Conservation (phyloP, 1,140 invertebrate species). For the Megathymus violae region DNA sequence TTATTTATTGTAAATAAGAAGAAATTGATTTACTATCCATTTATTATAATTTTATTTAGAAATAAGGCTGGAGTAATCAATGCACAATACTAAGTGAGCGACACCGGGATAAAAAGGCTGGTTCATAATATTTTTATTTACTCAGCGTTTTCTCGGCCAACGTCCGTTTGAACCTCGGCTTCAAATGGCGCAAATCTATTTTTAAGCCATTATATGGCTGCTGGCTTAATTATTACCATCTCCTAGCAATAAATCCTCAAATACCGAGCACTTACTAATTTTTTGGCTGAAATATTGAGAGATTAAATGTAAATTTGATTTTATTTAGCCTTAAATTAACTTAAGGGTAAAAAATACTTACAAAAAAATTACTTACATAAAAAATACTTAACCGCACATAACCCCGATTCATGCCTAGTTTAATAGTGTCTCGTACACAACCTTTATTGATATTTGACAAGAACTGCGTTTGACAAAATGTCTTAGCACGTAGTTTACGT, state of each 20-base stretch:
- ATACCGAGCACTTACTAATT: conserved; percentile 2
- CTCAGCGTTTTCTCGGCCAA: conserved; percentile 24
- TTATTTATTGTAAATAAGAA: no score
- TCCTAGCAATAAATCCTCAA: conserved; percentile 17
- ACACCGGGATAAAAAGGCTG: conserved; percentile 15
- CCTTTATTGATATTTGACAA: no score
- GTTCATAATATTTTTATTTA: conserved; percentile 27
- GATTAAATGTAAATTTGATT: no score
- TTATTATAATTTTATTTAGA: not conserved
- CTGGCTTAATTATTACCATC: conserved; percentile 32
- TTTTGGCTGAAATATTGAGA: not conserved
- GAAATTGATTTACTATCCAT: no score
- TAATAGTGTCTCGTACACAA: no score
- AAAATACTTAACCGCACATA: no score
- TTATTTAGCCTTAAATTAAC: not conserved
- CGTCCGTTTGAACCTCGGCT: conserved; percentile 21
- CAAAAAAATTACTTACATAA: no score
- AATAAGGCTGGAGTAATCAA: conserved; percentile 9
- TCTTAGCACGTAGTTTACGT: no score
- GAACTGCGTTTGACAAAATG: no score
- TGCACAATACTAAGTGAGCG: conserved; percentile 10
- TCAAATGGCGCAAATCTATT: conserved; percentile 29
- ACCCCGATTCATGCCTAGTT: no score
- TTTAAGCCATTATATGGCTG: conserved; percentile 28
- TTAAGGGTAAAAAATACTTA: no score